A percentile compares a stretch with the other conserved stretches of the same genome.
phyloP scores from a whole-genome alignment of 1,140 invertebrate species.

The Dendrolimus kikuchii region DNA sequence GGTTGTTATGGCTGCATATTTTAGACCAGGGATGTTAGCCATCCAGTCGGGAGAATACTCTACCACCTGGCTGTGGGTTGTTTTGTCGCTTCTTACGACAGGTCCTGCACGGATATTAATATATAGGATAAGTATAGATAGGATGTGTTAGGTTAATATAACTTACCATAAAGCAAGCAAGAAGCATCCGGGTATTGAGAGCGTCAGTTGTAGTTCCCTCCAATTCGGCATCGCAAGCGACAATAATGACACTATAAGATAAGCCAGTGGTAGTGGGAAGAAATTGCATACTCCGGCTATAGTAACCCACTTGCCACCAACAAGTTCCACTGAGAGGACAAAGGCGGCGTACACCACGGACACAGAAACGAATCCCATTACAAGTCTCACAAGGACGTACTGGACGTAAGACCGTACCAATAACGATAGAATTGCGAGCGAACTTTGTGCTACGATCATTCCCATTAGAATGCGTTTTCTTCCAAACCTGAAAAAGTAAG shows the following conservation, averaged over 20 bases:
- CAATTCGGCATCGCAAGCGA: slow-evolving; percentile 83
- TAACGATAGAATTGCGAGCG: slow-evolving; percentile 74
- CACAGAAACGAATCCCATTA: slow-evolving; percentile 80
- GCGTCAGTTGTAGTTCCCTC: slow-evolving; percentile 80
- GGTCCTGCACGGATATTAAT: no score
- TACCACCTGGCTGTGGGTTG: no score
- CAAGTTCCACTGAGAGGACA: slow-evolving; percentile 80
- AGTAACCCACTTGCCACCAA: slow-evolving; percentile 83
- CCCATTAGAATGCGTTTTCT: slow-evolving; percentile 82
- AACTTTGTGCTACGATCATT: slow-evolving; percentile 79
- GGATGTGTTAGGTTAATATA: no score
- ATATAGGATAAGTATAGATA: no score
- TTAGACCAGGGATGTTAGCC: no score
- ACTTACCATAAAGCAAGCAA: slow-evolving; percentile 78
- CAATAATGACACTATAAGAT: slow-evolving; percentile 80
- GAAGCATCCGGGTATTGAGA: slow-evolving; percentile 79
- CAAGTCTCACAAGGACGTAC: slow-evolving; percentile 75
- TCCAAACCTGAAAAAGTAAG: slow-evolving; percentile 74
- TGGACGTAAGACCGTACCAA: slow-evolving; percentile 77
- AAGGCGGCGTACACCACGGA: slow-evolving; percentile 83
- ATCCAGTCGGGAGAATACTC: no score
- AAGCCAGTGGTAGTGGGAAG: slow-evolving; percentile 80
- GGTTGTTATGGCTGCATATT: no score
- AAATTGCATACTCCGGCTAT: slow-evolving; percentile 82
- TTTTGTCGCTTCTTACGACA: no score